These are phyloP conservation scores for Polymixis flavicincta DNA, from an alignment of 2,888 invertebrate genomes.

Conservation along the genomic window DNA sequence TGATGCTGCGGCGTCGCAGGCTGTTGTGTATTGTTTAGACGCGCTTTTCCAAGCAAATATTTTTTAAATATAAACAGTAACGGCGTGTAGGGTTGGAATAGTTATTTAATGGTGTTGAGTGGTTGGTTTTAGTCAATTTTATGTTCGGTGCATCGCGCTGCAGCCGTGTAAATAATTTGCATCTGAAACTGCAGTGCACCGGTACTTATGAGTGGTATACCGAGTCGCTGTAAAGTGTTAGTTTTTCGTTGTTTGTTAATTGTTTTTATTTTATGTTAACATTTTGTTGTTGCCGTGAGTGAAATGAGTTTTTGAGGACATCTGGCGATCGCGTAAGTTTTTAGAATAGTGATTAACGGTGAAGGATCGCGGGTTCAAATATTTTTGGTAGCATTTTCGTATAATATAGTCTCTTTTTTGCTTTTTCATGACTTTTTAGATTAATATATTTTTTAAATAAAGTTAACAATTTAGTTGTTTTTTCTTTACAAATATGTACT, in stretches of 20 bases:
- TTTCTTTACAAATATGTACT: neutral
- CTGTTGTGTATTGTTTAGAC: constrained; percentile 90
- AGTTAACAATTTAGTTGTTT: too few relatives aligned
- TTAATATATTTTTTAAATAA: too few relatives aligned
- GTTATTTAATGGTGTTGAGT: constrained; percentile 56
- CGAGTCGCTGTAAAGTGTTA: constrained; percentile 87
- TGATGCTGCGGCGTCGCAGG: constrained; percentile 88
- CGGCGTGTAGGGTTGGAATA: constrained; percentile 47
- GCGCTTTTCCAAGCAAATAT: constrained; percentile 83
- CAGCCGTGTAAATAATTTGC: constrained; percentile 89
- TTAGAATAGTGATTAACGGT: constrained; percentile 31
- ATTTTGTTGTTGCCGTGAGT: constrained; percentile 77
- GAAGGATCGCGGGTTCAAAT: constrained; percentile 14
- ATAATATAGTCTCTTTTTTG: neutral
- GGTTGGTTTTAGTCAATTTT: constrained; percentile 66
- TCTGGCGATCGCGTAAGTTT: constrained; percentile 70
- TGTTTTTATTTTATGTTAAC: constrained; percentile 72
- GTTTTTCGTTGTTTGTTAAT: constrained; percentile 76
- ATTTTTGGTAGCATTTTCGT: constrained; percentile 5
- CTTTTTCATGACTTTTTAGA: neutral
- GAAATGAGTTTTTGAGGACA: constrained; percentile 72
- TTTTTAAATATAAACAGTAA: constrained; percentile 75
- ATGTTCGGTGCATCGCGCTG: constrained; percentile 81
- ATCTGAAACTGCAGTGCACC: constrained; percentile 82
- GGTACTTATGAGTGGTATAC: constrained; percentile 87